These are phyloP conservation scores for Caenorhabditis elegans DNA, from an alignment of 1,140 invertebrate genomes.

Conservation along the genomic window WBcel235 BX284606.5:10844001-10844500, in stretches of 20 bases:
- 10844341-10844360: constrained; percentile 10
- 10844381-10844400: not conserved
- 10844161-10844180: not conserved
- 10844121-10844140: not conserved
- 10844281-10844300: not conserved
- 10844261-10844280: constrained; percentile 26
- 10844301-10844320: not conserved
- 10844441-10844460: not conserved
- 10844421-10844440: not conserved
- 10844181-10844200: not conserved
- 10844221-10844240: not conserved
- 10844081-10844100: not conserved
- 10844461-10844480: not conserved
- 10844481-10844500: not conserved
- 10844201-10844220: constrained; percentile 24
- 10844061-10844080: not conserved
- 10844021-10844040: constrained; percentile 18
- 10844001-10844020: constrained; percentile 5
- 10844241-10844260: constrained; percentile 26
- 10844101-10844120: not conserved
- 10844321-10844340: constrained; percentile 30
- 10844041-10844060: constrained; percentile 29
- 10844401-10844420: not conserved
- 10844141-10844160: no score
- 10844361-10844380: not conserved